Percentiles rank a stretch among this genome's conserved stretches.
These are phyloP conservation scores for Linepithema humile DNA, from an alignment of 1,140 invertebrate species.

Conservation along the genomic window DNA sequence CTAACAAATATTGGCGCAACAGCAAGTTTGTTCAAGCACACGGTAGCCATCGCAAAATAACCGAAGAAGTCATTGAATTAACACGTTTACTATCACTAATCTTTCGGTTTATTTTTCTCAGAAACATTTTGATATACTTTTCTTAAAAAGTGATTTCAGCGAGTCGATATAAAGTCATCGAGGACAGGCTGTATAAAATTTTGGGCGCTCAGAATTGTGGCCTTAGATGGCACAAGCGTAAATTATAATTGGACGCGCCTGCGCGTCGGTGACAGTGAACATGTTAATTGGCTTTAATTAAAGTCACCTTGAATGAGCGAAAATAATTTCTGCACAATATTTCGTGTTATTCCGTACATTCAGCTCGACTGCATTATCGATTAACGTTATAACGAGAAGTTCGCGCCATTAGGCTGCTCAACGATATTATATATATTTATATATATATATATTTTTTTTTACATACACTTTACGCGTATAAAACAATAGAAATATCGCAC, in stretches of 20 bases:
- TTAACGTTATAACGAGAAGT: slow-evolving; percentile 58
- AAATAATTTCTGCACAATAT: background rate
- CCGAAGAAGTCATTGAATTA: slow-evolving; percentile 18
- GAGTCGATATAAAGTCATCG: background rate
- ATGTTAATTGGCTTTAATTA: slow-evolving; percentile 31
- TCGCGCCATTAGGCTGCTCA: slow-evolving; percentile 67
- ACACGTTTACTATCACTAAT: slow-evolving; percentile 43
- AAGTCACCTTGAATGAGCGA: slow-evolving; percentile 8
- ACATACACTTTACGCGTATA: slow-evolving; percentile 63
- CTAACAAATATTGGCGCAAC: background rate
- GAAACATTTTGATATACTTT: background rate
- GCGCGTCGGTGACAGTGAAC: slow-evolving; percentile 46
- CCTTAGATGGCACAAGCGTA: slow-evolving; percentile 2
- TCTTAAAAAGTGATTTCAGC: background rate
- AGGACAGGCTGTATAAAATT: slow-evolving; percentile 34
- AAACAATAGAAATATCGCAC: slow-evolving; percentile 72
- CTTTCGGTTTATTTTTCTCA: background rate
- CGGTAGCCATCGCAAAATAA: too few species aligned
- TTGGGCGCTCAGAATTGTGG: background rate
- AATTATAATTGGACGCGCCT: slow-evolving; percentile 39
- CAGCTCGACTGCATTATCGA: slow-evolving; percentile 1
- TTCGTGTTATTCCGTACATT: slow-evolving; percentile 8
- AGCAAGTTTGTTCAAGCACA: background rate
- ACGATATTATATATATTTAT: slow-evolving; percentile 58
- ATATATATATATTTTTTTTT: slow-evolving; percentile 28